These are phyloP conservation scores for Pollachius pollachius DNA, from an alignment of 2,113 vertebrate species.

Conservation along the genomic window DNA sequence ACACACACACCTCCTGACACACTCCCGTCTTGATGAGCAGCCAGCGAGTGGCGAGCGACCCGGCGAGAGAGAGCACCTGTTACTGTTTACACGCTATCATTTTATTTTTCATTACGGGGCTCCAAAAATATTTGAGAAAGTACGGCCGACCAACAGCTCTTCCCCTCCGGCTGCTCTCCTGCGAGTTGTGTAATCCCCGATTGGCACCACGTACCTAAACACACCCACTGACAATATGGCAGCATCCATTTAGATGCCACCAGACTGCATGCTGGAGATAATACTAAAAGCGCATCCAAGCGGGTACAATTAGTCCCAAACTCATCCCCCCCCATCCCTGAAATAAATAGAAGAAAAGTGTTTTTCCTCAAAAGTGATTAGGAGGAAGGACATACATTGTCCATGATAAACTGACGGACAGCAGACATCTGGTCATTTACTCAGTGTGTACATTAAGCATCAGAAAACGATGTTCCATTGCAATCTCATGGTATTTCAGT, in stretches of 20 bases:
- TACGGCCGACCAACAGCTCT: too few relatives aligned
- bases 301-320: neutral
- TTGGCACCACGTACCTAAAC: neutral
- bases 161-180: too few relatives aligned
- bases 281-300: neutral
- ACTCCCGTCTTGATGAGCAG: slow-evolving; percentile 44
- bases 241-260: slow-evolving; percentile 10
- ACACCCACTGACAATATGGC: neutral
- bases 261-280: neutral
- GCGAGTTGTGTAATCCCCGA: too few relatives aligned
- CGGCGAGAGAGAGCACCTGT: slow-evolving; percentile 59
- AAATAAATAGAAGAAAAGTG: too few relatives aligned
- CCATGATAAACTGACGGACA: too few relatives aligned
- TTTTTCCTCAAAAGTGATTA: too few relatives aligned
- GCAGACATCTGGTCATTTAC: too few relatives aligned
- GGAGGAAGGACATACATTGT: too few relatives aligned
- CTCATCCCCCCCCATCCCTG: too few relatives aligned
- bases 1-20: slow-evolving; percentile 18
- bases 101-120: slow-evolving; percentile 4
- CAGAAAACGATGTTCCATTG: too few relatives aligned
- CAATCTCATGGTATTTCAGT: too few relatives aligned
- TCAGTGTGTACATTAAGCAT: too few relatives aligned
- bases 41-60: slow-evolving; percentile 58
- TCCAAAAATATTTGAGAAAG: slow-evolving; percentile 19
- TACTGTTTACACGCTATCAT: slow-evolving; percentile 45